phyloP scores from a whole-genome alignment of 2,888 invertebrate species.

The Pecten maximus region DNA sequence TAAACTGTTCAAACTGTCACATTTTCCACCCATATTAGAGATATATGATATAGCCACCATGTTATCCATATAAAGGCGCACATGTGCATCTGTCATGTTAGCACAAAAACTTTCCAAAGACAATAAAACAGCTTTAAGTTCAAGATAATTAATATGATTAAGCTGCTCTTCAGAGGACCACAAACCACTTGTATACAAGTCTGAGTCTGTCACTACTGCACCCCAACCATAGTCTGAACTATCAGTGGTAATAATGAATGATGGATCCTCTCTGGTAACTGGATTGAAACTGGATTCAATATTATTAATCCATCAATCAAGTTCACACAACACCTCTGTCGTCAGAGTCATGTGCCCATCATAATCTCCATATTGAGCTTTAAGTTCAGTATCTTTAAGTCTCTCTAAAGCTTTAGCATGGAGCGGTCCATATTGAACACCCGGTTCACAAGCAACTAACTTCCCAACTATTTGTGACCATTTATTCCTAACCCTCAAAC shows the following conservation, averaged over 20 bases:
- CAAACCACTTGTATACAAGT: background rate
- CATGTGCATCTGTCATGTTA: background rate
- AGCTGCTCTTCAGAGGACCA: slow-evolving; percentile 49
- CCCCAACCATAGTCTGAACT: background rate
- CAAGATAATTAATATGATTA: slow-evolving; percentile 53
- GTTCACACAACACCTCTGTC: background rate
- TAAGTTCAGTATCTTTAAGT: background rate
- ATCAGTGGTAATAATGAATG: too few relatives aligned
- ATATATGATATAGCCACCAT: slow-evolving; percentile 54
- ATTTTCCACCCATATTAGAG: slow-evolving; percentile 54
- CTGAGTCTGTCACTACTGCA: too few relatives aligned
- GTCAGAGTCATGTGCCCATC: background rate
- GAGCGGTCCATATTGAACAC: slow-evolving; percentile 39
- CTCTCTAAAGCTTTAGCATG: background rate
- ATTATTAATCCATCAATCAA: background rate
- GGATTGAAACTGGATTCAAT: background rate
- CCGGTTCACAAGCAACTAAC: slow-evolving; percentile 39
- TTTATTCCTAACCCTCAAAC: background rate
- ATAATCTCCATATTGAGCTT: background rate
- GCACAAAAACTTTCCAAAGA: too few relatives aligned
- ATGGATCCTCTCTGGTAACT: background rate
- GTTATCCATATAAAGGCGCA: slow-evolving; percentile 47
- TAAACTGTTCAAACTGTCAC: slow-evolving; percentile 41
- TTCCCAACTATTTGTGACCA: slow-evolving; percentile 35
- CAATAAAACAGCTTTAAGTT: background rate